Percentiles rank a stretch among this genome's conserved stretches.
Conservation (phyloP, 2,797 vertebrate genomes). For the Acrossocheilus fasciatus region DNA sequence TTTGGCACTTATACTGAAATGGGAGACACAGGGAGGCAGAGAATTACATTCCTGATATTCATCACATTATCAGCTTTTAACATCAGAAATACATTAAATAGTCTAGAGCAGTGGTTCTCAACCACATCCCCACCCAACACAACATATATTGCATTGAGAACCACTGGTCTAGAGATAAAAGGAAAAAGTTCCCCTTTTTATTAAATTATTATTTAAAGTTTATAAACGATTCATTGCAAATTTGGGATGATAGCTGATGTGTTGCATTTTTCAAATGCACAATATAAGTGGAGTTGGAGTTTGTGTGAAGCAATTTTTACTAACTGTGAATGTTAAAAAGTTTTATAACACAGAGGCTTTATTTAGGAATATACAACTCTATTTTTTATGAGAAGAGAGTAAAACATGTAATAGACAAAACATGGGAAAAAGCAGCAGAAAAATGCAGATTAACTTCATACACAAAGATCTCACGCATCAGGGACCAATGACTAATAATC, state of each 20-base stretch:
- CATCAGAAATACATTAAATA: background rate
- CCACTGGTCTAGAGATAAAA: background rate
- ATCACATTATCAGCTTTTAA: background rate
- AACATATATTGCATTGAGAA: background rate
- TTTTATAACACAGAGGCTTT: background rate
- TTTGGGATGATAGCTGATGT: background rate
- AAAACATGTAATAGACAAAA: background rate
- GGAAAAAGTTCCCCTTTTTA: too few species aligned
- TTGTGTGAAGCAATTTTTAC: background rate
- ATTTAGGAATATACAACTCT: background rate
- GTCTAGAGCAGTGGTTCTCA: background rate
- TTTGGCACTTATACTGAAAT: constrained; percentile 90
- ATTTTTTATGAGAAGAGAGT: background rate
- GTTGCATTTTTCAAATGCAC: background rate
- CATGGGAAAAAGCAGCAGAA: background rate
- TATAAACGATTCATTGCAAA: background rate
- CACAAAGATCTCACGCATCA: background rate
- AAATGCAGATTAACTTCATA: background rate
- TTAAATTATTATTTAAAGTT: background rate
- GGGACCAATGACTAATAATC: background rate
- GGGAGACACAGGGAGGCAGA: background rate
- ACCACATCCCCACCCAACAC: background rate
- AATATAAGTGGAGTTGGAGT: background rate
- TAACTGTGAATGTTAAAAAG: background rate
- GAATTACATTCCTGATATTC: background rate